phyloP scores from a whole-genome alignment of 2,888 invertebrate genomes.

The Protodeltote pygarga region DNA sequence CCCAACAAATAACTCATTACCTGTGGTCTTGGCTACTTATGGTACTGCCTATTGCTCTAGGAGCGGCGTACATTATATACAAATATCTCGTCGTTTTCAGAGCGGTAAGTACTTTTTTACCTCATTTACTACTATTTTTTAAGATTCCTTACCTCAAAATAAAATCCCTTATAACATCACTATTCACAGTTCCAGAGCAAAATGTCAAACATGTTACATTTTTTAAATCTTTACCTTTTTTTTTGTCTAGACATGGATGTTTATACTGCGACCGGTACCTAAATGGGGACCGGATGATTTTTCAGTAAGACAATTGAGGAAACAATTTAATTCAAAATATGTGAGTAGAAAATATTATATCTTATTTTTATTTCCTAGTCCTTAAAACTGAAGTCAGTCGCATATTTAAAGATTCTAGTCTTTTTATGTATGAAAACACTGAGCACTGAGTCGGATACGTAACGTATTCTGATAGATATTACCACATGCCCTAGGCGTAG shows the following conservation, averaged over 20 bases:
- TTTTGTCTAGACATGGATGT: slow-evolving; percentile 53
- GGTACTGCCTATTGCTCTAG: slow-evolving; percentile 25
- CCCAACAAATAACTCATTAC: slow-evolving; percentile 9
- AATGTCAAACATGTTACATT: too few species aligned
- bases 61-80: slow-evolving; percentile 21
- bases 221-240: too few species aligned
- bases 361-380: too few species aligned
- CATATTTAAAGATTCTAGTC: too few species aligned
- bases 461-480: too few species aligned
- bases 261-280: slow-evolving; percentile 56
- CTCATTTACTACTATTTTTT: accelerated
- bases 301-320: slow-evolving; percentile 56
- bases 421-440: too few species aligned
- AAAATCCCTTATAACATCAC: too few species aligned
- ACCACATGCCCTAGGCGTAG: too few species aligned
- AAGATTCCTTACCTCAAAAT: neutral
- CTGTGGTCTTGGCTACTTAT: slow-evolving; percentile 38
- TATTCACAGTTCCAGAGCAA: too few species aligned
- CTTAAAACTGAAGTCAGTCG: too few species aligned
- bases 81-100: slow-evolving; percentile 31
- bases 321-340: slow-evolving; percentile 59
- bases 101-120: slow-evolving; percentile 16
- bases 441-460: too few species aligned
- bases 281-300: slow-evolving; percentile 66
- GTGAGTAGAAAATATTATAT: too few species aligned